Evolutionary conservation across 2,888 invertebrate genomes (phyloP).

Genomic region (Dinocampus coccinellae): DNA sequence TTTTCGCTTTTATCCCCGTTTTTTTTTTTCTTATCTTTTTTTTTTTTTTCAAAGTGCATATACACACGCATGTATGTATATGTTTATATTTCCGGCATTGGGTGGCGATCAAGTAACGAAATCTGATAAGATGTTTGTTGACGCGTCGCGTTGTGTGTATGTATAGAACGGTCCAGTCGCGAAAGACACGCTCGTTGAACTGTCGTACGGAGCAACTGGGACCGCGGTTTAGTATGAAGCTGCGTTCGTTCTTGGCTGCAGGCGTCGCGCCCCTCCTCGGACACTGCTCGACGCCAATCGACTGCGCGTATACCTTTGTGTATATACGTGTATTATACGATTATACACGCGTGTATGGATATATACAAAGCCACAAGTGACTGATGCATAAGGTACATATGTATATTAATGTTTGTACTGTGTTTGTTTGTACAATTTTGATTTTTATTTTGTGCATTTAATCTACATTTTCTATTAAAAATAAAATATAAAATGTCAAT

Average conservation of each 20-base stretch:
- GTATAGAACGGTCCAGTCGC: constrained; percentile 53
- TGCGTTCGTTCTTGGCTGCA: constrained; percentile 58
- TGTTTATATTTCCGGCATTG: background rate
- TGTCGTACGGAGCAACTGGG: constrained; percentile 61
- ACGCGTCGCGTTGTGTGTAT: background rate
- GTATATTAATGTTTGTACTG: background rate
- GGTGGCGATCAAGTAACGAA: background rate
- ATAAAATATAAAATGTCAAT: no score
- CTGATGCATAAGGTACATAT: background rate
- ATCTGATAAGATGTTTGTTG: background rate
- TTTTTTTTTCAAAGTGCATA: background rate
- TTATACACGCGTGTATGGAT: constrained; percentile 53
- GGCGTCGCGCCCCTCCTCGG: constrained; percentile 59
- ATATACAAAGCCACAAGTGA: constrained; percentile 8
- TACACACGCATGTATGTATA: background rate
- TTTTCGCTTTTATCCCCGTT: background rate
- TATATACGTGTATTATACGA: constrained; percentile 44
- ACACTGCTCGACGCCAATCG: constrained; percentile 56
- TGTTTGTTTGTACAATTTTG: background rate
- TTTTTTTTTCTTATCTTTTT: background rate
- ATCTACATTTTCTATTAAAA: no score
- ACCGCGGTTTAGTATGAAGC: constrained; percentile 60
- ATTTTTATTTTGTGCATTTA: background rate
- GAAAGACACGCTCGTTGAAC: constrained; percentile 61
- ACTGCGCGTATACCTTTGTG: constrained; percentile 53